Evolutionary conservation across 2,797 vertebrate species (phyloP), one percentile per base, ranked within the genome.

Genomic region (Numenius phaeopus): DNA sequence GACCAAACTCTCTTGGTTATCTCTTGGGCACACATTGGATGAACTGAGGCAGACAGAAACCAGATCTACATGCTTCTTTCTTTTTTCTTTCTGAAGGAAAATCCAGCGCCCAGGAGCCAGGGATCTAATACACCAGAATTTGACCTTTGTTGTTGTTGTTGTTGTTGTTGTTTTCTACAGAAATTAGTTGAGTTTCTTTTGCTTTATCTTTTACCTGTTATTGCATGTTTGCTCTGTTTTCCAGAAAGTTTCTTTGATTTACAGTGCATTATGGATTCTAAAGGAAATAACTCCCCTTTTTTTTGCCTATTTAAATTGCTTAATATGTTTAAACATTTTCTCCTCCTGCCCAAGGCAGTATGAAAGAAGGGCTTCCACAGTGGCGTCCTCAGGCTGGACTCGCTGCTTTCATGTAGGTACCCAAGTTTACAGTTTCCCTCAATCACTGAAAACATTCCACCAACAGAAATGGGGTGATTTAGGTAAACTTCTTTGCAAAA

Each of bases 221-320:
- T 72, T 18, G 8, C 23, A 72, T 14, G 66, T 71, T 82, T 85
- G 32, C 49, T 93, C 17, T 11, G 7, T 92, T 95, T 94, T 80
- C 67, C 72, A 76, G 84, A 78, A 90, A 85, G 46, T 67, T 77
- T 71, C 44, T 96, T 89, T 91, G 91, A 94, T 94, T 94, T 92
- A 54, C 49, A 75, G 71, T 24, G 42, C 22, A 78, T 89, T 94
- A 78, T 26, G 22, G 88, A 79, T 65, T 91, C 75, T 80, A 47
- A 92, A 81, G 54, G 55, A 92, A 94, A 77, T 52, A 85, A 57
- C 21, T 85, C 64, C 47, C 39, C 10, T 73, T 87, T 40, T 40
- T 91, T 80, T 89, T 77, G 49, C 61, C 52, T 92, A 12, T 92
- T 91, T 87, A 75, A 93, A 69, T 75, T 83, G 50, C 50, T 92